A percentile compares a stretch with the other conserved stretches of the same genome.
Conservation (phyloP, 2,797 vertebrate species). For the Chrysocyon brachyurus region DNA sequence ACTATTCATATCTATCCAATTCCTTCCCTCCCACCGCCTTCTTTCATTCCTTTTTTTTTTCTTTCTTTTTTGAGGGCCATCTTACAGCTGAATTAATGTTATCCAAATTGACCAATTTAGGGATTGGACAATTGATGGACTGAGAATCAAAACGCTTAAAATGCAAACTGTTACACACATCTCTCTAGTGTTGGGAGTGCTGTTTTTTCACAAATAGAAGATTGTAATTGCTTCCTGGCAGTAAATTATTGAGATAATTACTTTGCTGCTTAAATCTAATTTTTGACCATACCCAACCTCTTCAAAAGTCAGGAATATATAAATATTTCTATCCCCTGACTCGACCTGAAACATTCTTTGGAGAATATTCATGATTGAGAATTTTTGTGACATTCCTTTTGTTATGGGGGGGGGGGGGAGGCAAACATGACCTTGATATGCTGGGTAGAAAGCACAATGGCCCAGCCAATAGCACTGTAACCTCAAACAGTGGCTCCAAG, state of each 20-base stretch:
- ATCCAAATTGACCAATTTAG: background rate
- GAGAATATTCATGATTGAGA: background rate
- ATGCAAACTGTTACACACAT: slow-evolving; percentile 53
- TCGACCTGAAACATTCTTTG: background rate
- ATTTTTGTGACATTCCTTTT: background rate
- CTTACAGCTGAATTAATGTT: background rate
- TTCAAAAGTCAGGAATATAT: slow-evolving; percentile 62
- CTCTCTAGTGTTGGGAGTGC: slow-evolving; percentile 30
- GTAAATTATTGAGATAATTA: slow-evolving; percentile 75
- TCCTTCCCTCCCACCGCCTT: accelerated
- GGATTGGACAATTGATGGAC: background rate
- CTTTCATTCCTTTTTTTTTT: background rate
- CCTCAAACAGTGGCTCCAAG: background rate
- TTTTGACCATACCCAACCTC: slow-evolving; percentile 59
- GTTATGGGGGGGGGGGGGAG: background rate
- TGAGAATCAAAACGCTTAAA: slow-evolving; percentile 1
- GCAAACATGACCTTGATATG: background rate
- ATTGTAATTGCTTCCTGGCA: slow-evolving; percentile 65
- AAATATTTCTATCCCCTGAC: background rate
- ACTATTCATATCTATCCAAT: background rate
- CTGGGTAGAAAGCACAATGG: background rate
- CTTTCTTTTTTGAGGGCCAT: background rate
- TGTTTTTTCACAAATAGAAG: slow-evolving; percentile 34
- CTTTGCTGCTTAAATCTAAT: slow-evolving; percentile 78
- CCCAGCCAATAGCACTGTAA: background rate